Conservation (phyloP, 1,140 invertebrate species). For the Drosophila aff. region DNA sequence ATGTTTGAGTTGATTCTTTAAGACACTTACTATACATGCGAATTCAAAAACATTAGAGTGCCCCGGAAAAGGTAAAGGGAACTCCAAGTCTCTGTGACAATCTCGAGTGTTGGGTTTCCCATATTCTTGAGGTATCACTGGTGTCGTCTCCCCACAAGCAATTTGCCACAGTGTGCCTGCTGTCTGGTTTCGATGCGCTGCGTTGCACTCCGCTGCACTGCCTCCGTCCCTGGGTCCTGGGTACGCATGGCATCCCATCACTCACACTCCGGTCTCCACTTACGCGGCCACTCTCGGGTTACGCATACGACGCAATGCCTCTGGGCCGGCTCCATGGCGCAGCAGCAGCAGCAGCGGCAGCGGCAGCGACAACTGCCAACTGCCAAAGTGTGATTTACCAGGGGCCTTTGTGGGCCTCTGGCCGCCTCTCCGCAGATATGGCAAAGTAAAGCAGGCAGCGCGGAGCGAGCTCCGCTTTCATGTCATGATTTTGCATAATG, state of each 20-base stretch:
- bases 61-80: not conserved
- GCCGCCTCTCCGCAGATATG: constrained; percentile 8
- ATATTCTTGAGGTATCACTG: not conserved
- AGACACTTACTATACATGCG: not conserved
- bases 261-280: constrained; percentile 53
- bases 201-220: constrained; percentile 54
- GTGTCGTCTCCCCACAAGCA: constrained; percentile 1
- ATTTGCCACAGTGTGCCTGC: constrained; percentile 41
- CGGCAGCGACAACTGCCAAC: constrained; percentile 62
- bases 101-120: not conserved
- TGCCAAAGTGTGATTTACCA: constrained; percentile 82
- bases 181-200: constrained; percentile 62
- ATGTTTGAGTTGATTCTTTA: too few relatives aligned
- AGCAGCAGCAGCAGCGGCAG: not conserved
- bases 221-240: constrained; percentile 5
- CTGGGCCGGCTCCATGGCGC: constrained; percentile 8
- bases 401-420: constrained; percentile 56
- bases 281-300: constrained; percentile 60
- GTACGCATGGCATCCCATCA: constrained; percentile 60
- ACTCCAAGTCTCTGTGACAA: not conserved
- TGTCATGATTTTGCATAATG: constrained; percentile 83
- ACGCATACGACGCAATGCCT: constrained; percentile 65
- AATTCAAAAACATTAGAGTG: not conserved
- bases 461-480: constrained; percentile 61
- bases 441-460: constrained; percentile 55